These are phyloP conservation scores for Sarcophaga rosellei DNA, from an alignment of 2,888 invertebrate species.

Conservation along the genomic window DNA sequence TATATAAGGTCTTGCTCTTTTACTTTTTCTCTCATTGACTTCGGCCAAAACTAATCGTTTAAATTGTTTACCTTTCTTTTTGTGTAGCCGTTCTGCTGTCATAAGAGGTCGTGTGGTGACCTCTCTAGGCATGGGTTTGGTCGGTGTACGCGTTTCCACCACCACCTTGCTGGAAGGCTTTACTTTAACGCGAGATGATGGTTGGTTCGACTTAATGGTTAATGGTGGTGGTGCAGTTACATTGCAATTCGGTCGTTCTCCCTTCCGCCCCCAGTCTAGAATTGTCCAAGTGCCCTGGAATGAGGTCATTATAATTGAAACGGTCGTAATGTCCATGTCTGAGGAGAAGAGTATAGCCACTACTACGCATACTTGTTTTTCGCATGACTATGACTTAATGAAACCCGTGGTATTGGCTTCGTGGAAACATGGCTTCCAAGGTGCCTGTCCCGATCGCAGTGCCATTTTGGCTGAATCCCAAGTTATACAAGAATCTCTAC, in stretches of 20 bases:
- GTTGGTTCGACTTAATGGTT: constrained; percentile 98
- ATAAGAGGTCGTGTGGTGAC: constrained; percentile 97
- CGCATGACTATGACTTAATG: constrained; percentile 95
- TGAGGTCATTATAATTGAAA: constrained; percentile 97
- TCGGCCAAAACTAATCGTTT: neutral
- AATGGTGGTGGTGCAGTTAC: constrained; percentile 99
- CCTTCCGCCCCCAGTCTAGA: constrained; percentile 92
- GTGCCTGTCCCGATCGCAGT: constrained; percentile 95
- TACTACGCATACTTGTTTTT: constrained; percentile 89
- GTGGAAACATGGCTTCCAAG: constrained; percentile 97
- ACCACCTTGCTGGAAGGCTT: constrained; percentile 97
- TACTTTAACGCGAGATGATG: constrained; percentile 94
- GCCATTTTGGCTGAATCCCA: constrained; percentile 95
- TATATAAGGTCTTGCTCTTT: constrained; percentile 6
- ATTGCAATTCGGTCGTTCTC: constrained; percentile 95
- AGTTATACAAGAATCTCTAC: constrained; percentile 96
- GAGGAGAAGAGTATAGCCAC: constrained; percentile 88
- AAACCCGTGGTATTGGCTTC: constrained; percentile 96
- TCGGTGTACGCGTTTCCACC: constrained; percentile 97
- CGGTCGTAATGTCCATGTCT: constrained; percentile 90
- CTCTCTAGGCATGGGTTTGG: constrained; percentile 94
- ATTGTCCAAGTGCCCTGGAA: constrained; percentile 98
- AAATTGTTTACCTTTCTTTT: constrained; percentile 34
- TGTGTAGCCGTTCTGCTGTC: constrained; percentile 95
- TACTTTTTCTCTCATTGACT: neutral